Conservation (phyloP, 2,797 vertebrate genomes). For the Melanotaenia pygmaea region DNA sequence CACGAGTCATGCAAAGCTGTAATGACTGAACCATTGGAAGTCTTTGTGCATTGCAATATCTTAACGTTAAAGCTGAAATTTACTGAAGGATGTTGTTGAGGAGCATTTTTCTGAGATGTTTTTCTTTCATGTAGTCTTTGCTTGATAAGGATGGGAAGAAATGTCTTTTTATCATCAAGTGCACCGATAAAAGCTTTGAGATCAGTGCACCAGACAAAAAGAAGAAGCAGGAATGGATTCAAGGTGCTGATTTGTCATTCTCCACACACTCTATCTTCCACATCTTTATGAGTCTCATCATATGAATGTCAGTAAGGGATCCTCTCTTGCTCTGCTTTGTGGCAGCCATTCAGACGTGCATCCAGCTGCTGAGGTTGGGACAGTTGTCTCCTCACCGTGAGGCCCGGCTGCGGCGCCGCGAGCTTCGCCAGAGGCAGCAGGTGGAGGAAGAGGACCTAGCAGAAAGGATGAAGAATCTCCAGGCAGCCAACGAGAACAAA, state of each 20-base stretch:
- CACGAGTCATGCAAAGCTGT: background rate
- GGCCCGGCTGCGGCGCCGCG: conserved; percentile 87
- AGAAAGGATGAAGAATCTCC: conserved; percentile 90
- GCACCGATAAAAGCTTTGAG: conserved; percentile 92
- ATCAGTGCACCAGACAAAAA: conserved; percentile 96
- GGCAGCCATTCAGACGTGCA: conserved; percentile 89
- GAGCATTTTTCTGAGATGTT: background rate
- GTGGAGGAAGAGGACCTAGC: conserved; percentile 88
- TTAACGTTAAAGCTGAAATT: too few species aligned
- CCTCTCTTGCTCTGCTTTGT: background rate
- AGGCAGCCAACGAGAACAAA: conserved; percentile 89
- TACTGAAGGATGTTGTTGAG: background rate
- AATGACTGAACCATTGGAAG: background rate
- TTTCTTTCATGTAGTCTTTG: conserved; percentile 83
- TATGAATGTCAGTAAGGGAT: background rate
- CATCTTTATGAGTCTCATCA: background rate
- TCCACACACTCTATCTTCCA: background rate
- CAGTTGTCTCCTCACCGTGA: conserved; percentile 90
- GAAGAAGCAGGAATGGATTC: conserved; percentile 98
- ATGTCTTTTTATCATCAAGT: conserved; percentile 94
- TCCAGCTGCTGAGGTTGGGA: conserved; percentile 86
- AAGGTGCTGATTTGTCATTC: conserved; percentile 81
- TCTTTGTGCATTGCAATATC: background rate
- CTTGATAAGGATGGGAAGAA: conserved; percentile 95
- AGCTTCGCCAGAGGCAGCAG: conserved; percentile 87